phyloP scores from a whole-genome alignment of 2,888 invertebrate species.

The Mythimna vitellina region DNA sequence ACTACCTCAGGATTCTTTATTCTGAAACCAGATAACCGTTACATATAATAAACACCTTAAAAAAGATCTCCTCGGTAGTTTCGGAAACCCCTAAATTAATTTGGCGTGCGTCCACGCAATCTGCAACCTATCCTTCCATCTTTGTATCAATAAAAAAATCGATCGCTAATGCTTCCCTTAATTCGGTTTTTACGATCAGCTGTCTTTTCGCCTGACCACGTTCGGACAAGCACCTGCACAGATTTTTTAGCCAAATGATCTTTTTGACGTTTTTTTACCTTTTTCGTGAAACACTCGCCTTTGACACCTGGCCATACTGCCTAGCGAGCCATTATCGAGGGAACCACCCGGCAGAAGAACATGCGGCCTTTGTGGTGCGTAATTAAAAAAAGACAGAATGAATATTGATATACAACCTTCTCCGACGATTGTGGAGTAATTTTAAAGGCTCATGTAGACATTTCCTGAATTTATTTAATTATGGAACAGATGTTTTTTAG shows the following conservation, averaged over 20 bases:
- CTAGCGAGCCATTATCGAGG: conserved; percentile 78
- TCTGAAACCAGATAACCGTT: not conserved
- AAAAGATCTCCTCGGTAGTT: conserved; percentile 2
- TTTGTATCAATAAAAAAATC: conserved; percentile 58
- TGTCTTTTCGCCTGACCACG: conserved; percentile 85
- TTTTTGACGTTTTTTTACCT: conserved; percentile 77
- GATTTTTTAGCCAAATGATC: conserved; percentile 86
- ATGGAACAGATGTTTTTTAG: conserved; percentile 64
- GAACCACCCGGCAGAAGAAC: conserved; percentile 77
- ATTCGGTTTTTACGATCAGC: conserved; percentile 81
- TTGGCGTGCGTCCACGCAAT: conserved; percentile 50
- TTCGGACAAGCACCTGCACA: conserved; percentile 83
- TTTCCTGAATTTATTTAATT: conserved; percentile 73
- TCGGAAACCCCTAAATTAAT: conserved; percentile 33
- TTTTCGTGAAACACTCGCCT: conserved; percentile 77
- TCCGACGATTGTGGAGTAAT: conserved; percentile 69
- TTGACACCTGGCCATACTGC: conserved; percentile 85
- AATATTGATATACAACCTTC: conserved; percentile 72
- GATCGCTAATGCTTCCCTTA: conserved; percentile 70
- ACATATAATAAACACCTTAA: conserved; percentile 10
- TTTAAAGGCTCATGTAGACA: conserved; percentile 66
- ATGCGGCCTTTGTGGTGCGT: conserved; percentile 72
- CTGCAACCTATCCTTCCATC: conserved; percentile 44
- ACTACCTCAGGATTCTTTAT: not conserved
- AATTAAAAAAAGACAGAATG: conserved; percentile 74